Evolutionary conservation across 2,797 vertebrate genomes (phyloP).

Genomic region (Galago senegalensis): DNA sequence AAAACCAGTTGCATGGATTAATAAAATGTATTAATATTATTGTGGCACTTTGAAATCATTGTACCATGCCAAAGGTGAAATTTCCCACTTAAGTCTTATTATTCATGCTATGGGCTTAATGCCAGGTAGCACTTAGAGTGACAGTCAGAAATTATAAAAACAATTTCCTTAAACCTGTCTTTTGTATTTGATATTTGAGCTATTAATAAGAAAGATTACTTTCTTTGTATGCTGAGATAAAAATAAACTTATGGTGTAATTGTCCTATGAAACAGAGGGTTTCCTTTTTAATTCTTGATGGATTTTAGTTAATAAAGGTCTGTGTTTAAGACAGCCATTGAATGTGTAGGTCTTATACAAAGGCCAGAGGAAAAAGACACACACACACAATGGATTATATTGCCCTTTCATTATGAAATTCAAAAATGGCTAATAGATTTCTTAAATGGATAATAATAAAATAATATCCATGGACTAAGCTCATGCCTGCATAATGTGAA

Average conservation of each 20-base stretch:
- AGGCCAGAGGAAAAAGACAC: background rate
- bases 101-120: constrained; percentile 79
- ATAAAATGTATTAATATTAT: constrained; percentile 67
- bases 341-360: constrained; percentile 44
- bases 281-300: constrained; percentile 71
- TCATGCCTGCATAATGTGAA: constrained; percentile 29
- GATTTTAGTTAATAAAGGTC: constrained; percentile 75
- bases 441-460: constrained; percentile 62
- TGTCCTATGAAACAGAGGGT: constrained; percentile 75
- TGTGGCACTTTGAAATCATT: constrained; percentile 67
- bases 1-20: background rate
- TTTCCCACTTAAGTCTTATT: constrained; percentile 82
- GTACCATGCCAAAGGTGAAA: constrained; percentile 74
- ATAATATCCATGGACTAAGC: constrained; percentile 33
- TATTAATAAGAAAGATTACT: constrained; percentile 80
- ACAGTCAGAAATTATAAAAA: constrained; percentile 82
- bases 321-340: constrained; percentile 78
- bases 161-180: constrained; percentile 83
- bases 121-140: constrained; percentile 78
- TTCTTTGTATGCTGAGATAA: constrained; percentile 63
- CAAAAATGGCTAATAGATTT: constrained; percentile 67
- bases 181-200: constrained; percentile 79
- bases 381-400: background rate
- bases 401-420: constrained; percentile 57
- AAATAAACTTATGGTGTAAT: constrained; percentile 81